Evolutionary conservation across 1,140 invertebrate species (phyloP).

Genomic region (Diorhabda elongata): DNA sequence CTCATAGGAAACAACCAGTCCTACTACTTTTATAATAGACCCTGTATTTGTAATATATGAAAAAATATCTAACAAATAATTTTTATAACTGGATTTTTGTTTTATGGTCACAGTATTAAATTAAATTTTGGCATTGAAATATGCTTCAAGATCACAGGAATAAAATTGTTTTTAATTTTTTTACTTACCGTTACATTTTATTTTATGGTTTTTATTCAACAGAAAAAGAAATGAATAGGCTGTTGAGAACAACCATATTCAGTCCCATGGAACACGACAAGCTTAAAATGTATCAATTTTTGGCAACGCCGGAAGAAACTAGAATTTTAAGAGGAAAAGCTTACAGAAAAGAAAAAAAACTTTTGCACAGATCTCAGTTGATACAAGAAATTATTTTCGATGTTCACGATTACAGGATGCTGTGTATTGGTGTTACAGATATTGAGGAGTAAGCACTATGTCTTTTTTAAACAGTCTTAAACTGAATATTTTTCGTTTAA

Average conservation of each 20-base stretch:
- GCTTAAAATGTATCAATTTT: constrained; percentile 36
- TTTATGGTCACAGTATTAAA: too few species aligned
- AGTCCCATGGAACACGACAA: constrained; percentile 49
- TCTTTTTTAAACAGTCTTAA: not conserved
- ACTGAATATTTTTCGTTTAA: not conserved
- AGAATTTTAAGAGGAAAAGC: constrained; percentile 37
- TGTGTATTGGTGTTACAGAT: constrained; percentile 39
- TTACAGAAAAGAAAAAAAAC: constrained; percentile 36
- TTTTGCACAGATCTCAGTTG: constrained; percentile 39
- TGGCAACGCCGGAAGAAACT: constrained; percentile 34
- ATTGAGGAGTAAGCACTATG: constrained; percentile 7
- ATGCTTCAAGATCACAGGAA: too few species aligned
- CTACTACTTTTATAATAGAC: too few species aligned
- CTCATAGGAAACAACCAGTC: too few species aligned
- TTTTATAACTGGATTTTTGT: too few species aligned
- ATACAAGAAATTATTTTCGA: constrained; percentile 42
- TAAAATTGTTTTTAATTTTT: too few species aligned
- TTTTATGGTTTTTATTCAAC: not conserved
- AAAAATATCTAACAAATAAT: too few species aligned
- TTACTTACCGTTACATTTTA: too few species aligned
- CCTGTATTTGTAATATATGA: too few species aligned
- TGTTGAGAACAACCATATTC: constrained; percentile 57
- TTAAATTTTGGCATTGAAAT: too few species aligned
- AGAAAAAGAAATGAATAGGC: constrained; percentile 58
- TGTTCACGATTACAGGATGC: constrained; percentile 41